Conservation (phyloP, 2,113 vertebrate species). For the Brienomyrus brachyistius region DNA sequence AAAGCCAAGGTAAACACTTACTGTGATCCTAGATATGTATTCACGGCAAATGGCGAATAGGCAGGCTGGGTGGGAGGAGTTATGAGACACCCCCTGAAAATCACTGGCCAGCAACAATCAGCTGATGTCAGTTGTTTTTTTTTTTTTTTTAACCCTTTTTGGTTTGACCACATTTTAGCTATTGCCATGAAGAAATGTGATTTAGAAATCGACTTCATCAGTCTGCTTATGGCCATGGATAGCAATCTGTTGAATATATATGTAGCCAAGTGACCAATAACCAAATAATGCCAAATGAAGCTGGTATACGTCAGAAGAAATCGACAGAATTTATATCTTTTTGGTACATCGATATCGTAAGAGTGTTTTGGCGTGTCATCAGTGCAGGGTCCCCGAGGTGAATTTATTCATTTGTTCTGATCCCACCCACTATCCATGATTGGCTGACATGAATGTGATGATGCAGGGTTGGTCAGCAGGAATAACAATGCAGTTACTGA, state of each 20-base stretch:
- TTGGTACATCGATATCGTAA: not conserved
- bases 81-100: not conserved
- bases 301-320: not conserved
- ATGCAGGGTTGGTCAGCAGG: not conserved
- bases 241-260: not conserved
- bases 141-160: not conserved
- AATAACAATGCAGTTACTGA: not conserved
- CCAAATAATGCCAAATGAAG: not conserved
- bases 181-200: not conserved
- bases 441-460: not conserved
- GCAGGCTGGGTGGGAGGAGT: not conserved
- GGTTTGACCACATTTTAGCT: not conserved
- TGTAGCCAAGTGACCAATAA: not conserved
- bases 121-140: not conserved
- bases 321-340: not conserved
- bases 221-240: not conserved
- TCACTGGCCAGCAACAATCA: not conserved
- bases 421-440: not conserved
- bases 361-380: not conserved
- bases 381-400: not conserved
- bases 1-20: not conserved
- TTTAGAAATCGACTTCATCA: not conserved
- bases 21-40: not conserved
- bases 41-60: not conserved
- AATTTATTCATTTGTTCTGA: not conserved